These are phyloP conservation scores for Limosa lapponica DNA, from an alignment of 2,797 vertebrate genomes.

Conservation along the genomic window DNA sequence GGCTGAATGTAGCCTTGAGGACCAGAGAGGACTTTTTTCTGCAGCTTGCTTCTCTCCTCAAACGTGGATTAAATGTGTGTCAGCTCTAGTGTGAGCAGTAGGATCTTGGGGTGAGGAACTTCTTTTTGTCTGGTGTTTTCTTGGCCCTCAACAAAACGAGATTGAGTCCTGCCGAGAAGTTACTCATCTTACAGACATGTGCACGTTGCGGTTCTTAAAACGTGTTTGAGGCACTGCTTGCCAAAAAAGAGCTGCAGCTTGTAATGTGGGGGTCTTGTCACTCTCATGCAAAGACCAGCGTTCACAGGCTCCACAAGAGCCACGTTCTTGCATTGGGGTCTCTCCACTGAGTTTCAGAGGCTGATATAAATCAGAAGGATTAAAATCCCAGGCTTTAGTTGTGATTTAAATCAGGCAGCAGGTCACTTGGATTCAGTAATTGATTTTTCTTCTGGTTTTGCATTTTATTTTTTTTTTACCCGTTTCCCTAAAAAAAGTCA, in stretches of 20 bases:
- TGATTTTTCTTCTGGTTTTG: neutral
- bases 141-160: neutral
- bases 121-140: neutral
- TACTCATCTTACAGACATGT: neutral
- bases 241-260: neutral
- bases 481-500: neutral
- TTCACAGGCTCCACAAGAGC: neutral
- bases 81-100: neutral
- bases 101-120: neutral
- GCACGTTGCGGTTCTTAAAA: neutral
- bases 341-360: neutral
- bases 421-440: neutral
- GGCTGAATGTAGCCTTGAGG: neutral
- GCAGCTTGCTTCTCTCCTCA: neutral
- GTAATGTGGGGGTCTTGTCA: neutral
- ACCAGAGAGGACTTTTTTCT: neutral
- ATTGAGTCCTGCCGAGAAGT: neutral
- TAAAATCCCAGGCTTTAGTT: neutral
- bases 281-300: rapidly evolving
- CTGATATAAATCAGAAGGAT: neutral
- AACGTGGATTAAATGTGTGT: neutral
- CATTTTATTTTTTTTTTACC: neutral
- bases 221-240: neutral
- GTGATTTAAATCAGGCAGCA: neutral
- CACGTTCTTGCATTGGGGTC: neutral